Percentiles rank a stretch among this genome's conserved stretches.
phyloP scores from a whole-genome alignment of 64 coral and sea anemone species.

The Montipora foliosa region DNA sequence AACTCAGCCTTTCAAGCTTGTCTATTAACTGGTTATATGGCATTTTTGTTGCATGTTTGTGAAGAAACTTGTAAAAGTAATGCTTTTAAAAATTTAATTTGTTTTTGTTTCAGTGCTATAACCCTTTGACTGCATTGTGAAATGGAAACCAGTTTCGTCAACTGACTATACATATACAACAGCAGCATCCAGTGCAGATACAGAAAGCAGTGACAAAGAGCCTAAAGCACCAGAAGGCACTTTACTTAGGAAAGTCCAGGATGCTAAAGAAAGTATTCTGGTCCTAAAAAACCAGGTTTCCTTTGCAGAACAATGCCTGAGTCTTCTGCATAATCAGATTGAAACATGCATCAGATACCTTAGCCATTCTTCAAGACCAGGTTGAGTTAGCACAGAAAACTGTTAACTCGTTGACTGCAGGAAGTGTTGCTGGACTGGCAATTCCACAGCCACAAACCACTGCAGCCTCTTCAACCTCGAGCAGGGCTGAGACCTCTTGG shows the following conservation, averaged over 20 bases:
- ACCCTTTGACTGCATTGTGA: not conserved
- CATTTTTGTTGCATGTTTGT: not conserved
- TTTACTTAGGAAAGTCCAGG: constrained; percentile 25
- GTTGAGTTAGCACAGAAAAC: constrained; percentile 68
- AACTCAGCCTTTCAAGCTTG: no score
- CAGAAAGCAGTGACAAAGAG: not conserved
- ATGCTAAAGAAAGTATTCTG: constrained; percentile 39
- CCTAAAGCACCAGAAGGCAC: constrained; percentile 48
- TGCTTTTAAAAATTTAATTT: not conserved
- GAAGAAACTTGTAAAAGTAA: not conserved
- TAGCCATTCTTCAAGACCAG: constrained; percentile 74
- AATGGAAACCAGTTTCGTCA: constrained; percentile 19
- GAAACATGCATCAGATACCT: constrained; percentile 77
- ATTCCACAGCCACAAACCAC: constrained; percentile 11
- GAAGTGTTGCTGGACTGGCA: constrained; percentile 29
- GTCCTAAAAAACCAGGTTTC: constrained; percentile 68
- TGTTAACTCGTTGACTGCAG: constrained; percentile 37
- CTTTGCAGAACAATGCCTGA: constrained; percentile 74
- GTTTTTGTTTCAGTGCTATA: not conserved
- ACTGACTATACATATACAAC: constrained; percentile 15
- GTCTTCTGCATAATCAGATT: constrained; percentile 72
- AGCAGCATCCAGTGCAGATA: not conserved
- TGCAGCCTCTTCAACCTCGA: not conserved
- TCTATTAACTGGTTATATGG: not conserved
- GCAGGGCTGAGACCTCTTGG: not conserved